Evolutionary conservation across 92 coral and sea anemone genomes (phyloP), one percentile per base, ranked within the genome.

Genomic region (Hydrozoanthus gracilis): DNA sequence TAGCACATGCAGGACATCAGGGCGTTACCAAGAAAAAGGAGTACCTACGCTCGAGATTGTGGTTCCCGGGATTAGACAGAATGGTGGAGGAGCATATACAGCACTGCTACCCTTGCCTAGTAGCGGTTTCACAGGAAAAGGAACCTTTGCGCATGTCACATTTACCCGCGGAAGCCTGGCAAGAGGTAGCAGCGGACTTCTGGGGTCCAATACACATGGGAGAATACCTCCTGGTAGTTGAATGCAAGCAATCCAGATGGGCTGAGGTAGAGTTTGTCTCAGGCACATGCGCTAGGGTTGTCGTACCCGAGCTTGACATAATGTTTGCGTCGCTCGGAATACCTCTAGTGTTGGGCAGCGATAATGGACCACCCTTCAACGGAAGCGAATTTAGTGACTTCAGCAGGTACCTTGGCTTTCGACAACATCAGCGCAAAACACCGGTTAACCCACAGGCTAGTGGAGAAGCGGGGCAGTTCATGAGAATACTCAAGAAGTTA

Each of bases 91-190:
- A 66, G 20, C 70, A 55, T 17, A 58, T 87, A 27, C 88, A 71
- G 55, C 85, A 86, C 73, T 89, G 90, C 87, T 83, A 78, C 73
- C 87, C 87, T 3, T 86, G 92, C 86, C 91, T 87, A 13, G 88
- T 87, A 20, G 87, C 86, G 5, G 44, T 55, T 16, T 18, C 76
- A 18, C 68, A 62, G 3, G 82, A 87, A 51, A 39, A 71, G 15
- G 83, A 79, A 68, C 86, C 88, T 51, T 51, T 90, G 18, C 73
- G 72, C 13, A 78, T 79, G 87, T 56, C 87, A 3, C 86, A 47
- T 39, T 16, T 87, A 16, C 79, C 88, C 14, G 8, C 51, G 6
- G 84, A 88, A 35, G 52, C 78, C 73, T 75, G 88, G 70, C 20
- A 62, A 64, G 88, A 88, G 45, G 70, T 82, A 17, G 84, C 84